phyloP scores from a whole-genome alignment of 2,888 invertebrate genomes.

The Panopea generosa region DNA sequence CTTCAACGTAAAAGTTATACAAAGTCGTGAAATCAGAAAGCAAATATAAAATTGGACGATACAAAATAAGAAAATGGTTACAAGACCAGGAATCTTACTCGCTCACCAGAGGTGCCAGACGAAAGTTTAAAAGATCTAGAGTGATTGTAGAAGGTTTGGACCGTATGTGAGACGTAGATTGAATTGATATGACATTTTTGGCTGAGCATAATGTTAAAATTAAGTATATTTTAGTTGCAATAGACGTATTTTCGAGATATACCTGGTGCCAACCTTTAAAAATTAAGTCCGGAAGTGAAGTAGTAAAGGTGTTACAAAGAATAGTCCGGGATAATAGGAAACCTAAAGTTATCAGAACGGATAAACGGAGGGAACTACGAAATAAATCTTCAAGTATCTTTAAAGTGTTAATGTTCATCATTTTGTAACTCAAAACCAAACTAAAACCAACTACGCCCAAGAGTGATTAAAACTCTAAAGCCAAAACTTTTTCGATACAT shows the following conservation, averaged over 20 bases:
- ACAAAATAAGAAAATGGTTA: conserved; percentile 27
- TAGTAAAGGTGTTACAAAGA: neutral
- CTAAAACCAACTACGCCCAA: conserved; percentile 34
- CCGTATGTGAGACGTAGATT: conserved; percentile 36
- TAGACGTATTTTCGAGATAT: conserved; percentile 10
- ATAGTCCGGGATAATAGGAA: neutral
- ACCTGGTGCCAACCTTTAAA: neutral
- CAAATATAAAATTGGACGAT: conserved; percentile 5
- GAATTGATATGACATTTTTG: conserved; percentile 33
- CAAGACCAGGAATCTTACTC: conserved; percentile 36
- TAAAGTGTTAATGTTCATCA: conserved; percentile 15
- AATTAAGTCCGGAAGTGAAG: conserved; percentile 5
- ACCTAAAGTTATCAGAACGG: conserved; percentile 3
- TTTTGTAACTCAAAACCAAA: conserved; percentile 24
- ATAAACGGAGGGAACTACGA: conserved; percentile 13
- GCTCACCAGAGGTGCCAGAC: conserved; percentile 26
- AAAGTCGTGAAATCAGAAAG: conserved; percentile 20
- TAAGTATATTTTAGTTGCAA: conserved; percentile 28
- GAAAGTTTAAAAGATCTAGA: conserved; percentile 19
- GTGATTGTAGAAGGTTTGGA: conserved; percentile 38
- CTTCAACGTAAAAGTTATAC: conserved; percentile 17
- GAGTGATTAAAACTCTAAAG: conserved; percentile 35
- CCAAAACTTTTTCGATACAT: conserved; percentile 25
- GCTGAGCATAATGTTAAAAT: conserved; percentile 22
- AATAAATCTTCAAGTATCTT: neutral